These are phyloP conservation scores for Acleris literana DNA, from an alignment of 2,888 invertebrate species.

Conservation along the genomic window DNA sequence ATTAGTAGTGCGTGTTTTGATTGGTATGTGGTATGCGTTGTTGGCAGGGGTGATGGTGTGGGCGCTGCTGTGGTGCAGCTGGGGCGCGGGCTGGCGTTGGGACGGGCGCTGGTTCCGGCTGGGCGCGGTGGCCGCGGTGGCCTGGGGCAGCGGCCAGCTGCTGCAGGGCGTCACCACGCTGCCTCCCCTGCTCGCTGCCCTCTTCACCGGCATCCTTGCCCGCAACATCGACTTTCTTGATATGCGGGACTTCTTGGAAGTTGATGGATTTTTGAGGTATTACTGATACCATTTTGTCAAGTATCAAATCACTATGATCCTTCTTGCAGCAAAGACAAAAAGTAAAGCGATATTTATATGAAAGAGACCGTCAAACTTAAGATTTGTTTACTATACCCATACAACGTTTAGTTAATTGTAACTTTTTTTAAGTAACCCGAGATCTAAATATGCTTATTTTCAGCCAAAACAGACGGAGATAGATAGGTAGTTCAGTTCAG, in stretches of 20 bases:
- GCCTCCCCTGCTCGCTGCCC: slow-evolving; percentile 67
- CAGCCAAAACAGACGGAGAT: no score
- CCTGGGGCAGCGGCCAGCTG: slow-evolving; percentile 63
- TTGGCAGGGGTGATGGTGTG: slow-evolving; percentile 61
- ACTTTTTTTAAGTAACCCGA: no score
- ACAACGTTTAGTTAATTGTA: no score
- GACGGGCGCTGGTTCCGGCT: slow-evolving; percentile 66
- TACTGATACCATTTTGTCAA: neutral
- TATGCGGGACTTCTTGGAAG: slow-evolving; percentile 63
- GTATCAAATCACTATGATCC: no score
- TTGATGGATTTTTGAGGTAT: slow-evolving; percentile 71
- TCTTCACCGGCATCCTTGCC: slow-evolving; percentile 68
- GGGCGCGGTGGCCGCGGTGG: slow-evolving; percentile 55
- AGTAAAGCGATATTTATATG: no score
- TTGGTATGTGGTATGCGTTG: slow-evolving; percentile 3
- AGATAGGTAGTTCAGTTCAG: no score
- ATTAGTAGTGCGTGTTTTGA: neutral
- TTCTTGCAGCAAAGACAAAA: no score
- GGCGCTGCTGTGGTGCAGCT: slow-evolving; percentile 64
- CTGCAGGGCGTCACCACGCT: slow-evolving; percentile 61
- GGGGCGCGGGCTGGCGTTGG: slow-evolving; percentile 66
- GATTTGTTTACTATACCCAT: no score
- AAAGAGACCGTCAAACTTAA: no score
- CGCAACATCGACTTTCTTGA: slow-evolving; percentile 66
- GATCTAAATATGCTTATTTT: no score